Evolutionary conservation across 1,140 invertebrate genomes (phyloP).

Genomic region (Caerostris darwini): DNA sequence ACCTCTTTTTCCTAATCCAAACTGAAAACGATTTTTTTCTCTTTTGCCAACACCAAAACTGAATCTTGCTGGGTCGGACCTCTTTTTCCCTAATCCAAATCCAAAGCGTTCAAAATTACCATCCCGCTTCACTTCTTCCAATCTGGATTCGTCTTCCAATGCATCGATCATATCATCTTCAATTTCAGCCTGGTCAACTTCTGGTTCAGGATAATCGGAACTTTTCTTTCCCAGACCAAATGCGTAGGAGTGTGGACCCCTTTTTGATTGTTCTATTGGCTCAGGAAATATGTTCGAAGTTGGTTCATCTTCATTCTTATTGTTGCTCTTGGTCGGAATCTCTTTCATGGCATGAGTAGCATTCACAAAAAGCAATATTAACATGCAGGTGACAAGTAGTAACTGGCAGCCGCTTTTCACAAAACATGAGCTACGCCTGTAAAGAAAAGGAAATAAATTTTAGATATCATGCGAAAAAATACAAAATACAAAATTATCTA

Average conservation of each 20-base stretch:
- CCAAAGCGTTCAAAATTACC: constrained; percentile 73
- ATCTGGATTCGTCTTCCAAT: neutral
- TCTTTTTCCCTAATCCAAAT: constrained; percentile 76
- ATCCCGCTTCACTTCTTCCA: constrained; percentile 56
- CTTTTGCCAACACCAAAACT: constrained; percentile 73
- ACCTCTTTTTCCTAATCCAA: constrained; percentile 77
- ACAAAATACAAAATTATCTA: too few relatives aligned
- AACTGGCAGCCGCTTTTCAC: neutral
- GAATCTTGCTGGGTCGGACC: constrained; percentile 34
- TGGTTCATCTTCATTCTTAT: constrained; percentile 48
- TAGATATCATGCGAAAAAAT: neutral
- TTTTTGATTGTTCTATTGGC: constrained; percentile 42
- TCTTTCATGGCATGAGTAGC: constrained; percentile 19
- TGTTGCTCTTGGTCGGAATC: constrained; percentile 61
- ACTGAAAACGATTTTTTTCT: constrained; percentile 55
- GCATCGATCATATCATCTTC: constrained; percentile 13
- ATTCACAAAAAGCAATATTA: neutral
- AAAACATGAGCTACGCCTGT: neutral
- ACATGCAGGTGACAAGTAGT: neutral
- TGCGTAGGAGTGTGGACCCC: constrained; percentile 57
- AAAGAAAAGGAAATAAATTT: constrained; percentile 28
- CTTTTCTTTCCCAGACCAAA: constrained; percentile 75
- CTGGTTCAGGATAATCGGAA: neutral
- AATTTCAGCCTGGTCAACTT: neutral
- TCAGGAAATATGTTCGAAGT: neutral